Evolutionary conservation across 2,797 vertebrate genomes (phyloP).

Genomic region (Bryconaethiops microstoma): DNA sequence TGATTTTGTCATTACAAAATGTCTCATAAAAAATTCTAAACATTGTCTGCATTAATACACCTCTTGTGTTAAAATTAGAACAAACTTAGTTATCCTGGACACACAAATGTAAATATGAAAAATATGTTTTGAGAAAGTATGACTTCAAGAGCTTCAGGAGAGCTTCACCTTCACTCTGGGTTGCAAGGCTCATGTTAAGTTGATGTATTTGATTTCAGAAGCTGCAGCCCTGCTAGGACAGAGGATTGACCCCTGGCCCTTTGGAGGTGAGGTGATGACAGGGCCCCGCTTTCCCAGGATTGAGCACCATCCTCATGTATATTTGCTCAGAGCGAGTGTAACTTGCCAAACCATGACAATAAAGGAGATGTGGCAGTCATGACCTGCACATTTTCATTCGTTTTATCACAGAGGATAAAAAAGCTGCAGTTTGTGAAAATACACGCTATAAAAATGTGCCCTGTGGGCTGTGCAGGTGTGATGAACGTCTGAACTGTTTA

Average conservation of each 20-base stretch:
- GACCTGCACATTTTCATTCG: conserved; percentile 1
- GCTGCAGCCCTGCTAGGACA: not conserved
- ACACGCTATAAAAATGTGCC: not conserved
- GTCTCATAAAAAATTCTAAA: no score
- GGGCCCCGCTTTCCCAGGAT: not conserved
- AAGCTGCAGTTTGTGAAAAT: not conserved
- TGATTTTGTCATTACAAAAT: no score
- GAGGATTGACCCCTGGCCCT: not conserved
- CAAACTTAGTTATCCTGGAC: no score
- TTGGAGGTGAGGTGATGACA: conserved; percentile 12
- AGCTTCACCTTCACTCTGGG: no score
- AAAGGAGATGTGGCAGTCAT: not conserved
- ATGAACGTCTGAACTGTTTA: not conserved
- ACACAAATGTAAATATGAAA: no score
- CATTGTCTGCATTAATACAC: no score
- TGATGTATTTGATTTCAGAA: not conserved
- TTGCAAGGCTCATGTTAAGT: not conserved
- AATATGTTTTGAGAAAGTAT: no score
- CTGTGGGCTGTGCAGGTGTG: not conserved
- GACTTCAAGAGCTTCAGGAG: no score
- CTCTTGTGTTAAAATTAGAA: no score
- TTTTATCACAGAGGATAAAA: not conserved
- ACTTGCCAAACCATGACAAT: not conserved
- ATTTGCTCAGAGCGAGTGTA: not conserved
- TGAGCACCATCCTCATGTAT: not conserved